Percentiles rank a stretch among this genome's conserved stretches.
Evolutionary conservation across 2,113 vertebrate species (phyloP).

Genomic region (Sceloporus tristichus): DNA sequence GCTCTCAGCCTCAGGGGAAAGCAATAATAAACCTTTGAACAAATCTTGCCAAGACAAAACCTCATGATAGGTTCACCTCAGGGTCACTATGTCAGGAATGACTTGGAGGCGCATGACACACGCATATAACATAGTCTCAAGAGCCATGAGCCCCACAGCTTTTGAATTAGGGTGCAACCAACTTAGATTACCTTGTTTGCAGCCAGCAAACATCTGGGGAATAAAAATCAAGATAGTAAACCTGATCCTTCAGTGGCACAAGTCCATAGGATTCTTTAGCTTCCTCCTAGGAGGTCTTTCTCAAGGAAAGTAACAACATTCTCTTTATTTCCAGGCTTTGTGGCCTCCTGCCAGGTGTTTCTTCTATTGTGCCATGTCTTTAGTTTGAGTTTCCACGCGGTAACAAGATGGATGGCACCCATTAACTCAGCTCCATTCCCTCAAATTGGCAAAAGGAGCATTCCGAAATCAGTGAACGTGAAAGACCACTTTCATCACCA

Average conservation of each 20-base stretch:
- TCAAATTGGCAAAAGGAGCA: not conserved
- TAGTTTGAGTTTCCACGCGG: not conserved
- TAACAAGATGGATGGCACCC: constrained; percentile 11
- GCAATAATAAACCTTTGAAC: too few relatives aligned
- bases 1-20: too few relatives aligned
- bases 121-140: not conserved
- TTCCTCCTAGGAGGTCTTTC: not conserved
- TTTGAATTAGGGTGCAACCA: not conserved
- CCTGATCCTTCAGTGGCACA: not conserved
- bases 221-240: not conserved
- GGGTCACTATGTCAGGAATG: too few relatives aligned
- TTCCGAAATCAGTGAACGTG: not conserved
- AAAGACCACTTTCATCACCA: not conserved
- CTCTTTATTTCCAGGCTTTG: not conserved
- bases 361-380: not conserved
- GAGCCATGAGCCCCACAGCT: not conserved
- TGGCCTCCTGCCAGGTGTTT: not conserved
- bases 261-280: not conserved
- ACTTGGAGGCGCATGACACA: too few relatives aligned
- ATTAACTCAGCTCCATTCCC: not conserved
- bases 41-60: too few relatives aligned
- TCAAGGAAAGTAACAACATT: not conserved
- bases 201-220: not conserved
- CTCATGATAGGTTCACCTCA: too few relatives aligned
- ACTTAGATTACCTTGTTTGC: not conserved